Percentiles rank a stretch among this genome's conserved stretches.
phyloP scores from a whole-genome alignment of 2,888 invertebrate species.

The Tenthredo scrophulariae region DNA sequence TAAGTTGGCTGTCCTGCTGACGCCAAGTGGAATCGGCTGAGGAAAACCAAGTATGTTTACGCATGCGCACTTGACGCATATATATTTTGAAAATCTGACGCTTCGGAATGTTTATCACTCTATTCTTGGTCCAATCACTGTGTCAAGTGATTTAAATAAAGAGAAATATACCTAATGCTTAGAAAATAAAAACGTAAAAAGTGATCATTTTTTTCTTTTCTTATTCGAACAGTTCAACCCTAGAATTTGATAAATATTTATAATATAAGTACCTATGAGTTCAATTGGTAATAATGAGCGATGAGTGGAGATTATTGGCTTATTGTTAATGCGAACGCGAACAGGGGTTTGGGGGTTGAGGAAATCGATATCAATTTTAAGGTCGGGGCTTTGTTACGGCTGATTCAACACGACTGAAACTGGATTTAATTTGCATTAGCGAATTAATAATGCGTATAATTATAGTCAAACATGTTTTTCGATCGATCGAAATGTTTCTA shows the following conservation, averaged over 20 bases:
- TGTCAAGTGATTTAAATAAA: constrained; percentile 91
- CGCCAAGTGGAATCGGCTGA: not conserved
- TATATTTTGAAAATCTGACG: not conserved
- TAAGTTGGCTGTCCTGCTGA: not conserved
- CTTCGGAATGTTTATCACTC: not conserved
- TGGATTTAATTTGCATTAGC: not conserved
- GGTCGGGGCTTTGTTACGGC: not conserved
- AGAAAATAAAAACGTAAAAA: constrained; percentile 30
- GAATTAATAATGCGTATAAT: too few species aligned
- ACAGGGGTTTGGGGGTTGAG: not conserved
- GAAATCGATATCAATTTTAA: constrained; percentile 2
- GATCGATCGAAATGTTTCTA: too few species aligned
- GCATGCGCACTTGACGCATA: not conserved
- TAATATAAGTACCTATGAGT: not conserved
- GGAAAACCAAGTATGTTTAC: not conserved
- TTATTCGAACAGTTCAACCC: not conserved
- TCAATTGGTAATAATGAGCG: not conserved
- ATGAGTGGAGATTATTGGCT: not conserved
- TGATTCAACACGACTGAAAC: not conserved
- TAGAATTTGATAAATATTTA: not conserved
- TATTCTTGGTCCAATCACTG: constrained; percentile 80
- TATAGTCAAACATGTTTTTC: too few species aligned
- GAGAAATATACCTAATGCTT: constrained; percentile 91
- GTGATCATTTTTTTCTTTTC: not conserved
- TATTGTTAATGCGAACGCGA: not conserved